Evolutionary conservation across 2,113 vertebrate genomes (phyloP).

Genomic region (Erythrolamprus reginae): DNA sequence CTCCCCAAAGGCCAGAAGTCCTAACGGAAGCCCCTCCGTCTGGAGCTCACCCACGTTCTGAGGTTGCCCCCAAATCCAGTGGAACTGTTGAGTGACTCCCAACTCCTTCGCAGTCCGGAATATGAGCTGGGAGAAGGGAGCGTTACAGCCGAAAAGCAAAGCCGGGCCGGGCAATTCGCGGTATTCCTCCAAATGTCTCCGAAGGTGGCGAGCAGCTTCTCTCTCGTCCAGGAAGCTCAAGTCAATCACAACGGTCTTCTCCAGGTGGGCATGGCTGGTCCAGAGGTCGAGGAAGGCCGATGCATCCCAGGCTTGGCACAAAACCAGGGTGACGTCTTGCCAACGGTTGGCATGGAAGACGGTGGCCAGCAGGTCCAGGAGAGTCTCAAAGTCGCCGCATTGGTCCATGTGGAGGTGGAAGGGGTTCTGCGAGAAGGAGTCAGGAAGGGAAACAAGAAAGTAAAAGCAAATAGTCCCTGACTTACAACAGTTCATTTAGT

Average conservation of each 20-base stretch:
- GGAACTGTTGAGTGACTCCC: constrained; percentile 73
- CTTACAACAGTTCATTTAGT: no score
- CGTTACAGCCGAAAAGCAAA: constrained; percentile 80
- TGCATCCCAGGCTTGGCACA: constrained; percentile 80
- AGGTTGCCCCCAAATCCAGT: constrained; percentile 88
- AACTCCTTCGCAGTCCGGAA: constrained; percentile 68
- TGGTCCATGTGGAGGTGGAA: constrained; percentile 86
- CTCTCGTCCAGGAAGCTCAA: constrained; percentile 62
- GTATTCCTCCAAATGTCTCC: constrained; percentile 50
- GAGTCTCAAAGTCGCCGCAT: constrained; percentile 69
- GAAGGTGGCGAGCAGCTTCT: constrained; percentile 62
- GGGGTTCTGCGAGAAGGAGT: constrained; percentile 68
- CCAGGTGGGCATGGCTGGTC: constrained; percentile 57
- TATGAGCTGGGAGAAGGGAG: constrained; percentile 64
- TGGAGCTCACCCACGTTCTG: constrained; percentile 77
- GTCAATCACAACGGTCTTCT: constrained; percentile 71
- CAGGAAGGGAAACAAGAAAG: not conserved
- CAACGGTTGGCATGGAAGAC: constrained; percentile 72
- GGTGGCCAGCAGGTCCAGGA: constrained; percentile 73
- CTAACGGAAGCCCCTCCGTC: constrained; percentile 78
- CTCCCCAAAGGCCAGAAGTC: constrained; percentile 87
- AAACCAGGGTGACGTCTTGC: constrained; percentile 73
- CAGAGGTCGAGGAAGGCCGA: constrained; percentile 51
- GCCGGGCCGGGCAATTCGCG: constrained; percentile 66
- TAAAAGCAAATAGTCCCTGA: no score